Percentiles rank a stretch among this genome's conserved stretches.
Evolutionary conservation across 2,797 vertebrate species (phyloP).

Genomic region (Rachycentron canadum): DNA sequence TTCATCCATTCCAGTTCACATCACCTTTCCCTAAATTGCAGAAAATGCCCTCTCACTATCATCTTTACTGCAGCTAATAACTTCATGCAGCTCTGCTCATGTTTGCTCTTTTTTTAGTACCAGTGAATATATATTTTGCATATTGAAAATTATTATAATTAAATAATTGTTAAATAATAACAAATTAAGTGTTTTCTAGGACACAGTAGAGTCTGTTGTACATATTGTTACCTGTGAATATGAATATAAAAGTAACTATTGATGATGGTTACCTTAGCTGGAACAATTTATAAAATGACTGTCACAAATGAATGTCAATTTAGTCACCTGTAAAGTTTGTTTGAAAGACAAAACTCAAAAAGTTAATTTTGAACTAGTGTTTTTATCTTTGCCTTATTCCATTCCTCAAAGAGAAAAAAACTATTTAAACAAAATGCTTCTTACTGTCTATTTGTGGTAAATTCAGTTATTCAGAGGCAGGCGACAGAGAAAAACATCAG

Average conservation of each 20-base stretch:
- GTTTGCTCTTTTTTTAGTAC: conserved; percentile 22
- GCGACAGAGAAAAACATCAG: neutral
- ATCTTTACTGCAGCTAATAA: conserved; percentile 28
- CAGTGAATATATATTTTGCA: conserved; percentile 2
- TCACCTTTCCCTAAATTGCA: conserved; percentile 27
- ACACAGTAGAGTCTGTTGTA: neutral
- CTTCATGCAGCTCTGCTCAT: conserved; percentile 21
- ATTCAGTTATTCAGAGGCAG: conserved; percentile 39
- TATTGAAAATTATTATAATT: neutral
- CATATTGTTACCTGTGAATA: conserved; percentile 19
- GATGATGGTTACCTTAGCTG: conserved; percentile 13
- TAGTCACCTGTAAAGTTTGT: conserved; percentile 22
- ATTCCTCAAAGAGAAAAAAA: conserved; percentile 32
- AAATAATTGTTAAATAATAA: neutral
- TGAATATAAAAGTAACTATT: conserved; percentile 8
- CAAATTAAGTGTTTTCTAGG: neutral
- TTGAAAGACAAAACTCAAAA: conserved; percentile 14
- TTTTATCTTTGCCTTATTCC: conserved; percentile 61
- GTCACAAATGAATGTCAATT: conserved; percentile 35
- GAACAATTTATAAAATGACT: conserved; percentile 26
- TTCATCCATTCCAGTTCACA: neutral
- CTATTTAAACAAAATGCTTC: conserved; percentile 29
- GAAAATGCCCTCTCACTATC: conserved; percentile 20
- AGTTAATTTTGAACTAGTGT: conserved; percentile 19
- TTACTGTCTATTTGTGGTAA: conserved; percentile 1